Conservation (phyloP, 2,888 invertebrate species). For the Lasioglossum vierecki region DNA sequence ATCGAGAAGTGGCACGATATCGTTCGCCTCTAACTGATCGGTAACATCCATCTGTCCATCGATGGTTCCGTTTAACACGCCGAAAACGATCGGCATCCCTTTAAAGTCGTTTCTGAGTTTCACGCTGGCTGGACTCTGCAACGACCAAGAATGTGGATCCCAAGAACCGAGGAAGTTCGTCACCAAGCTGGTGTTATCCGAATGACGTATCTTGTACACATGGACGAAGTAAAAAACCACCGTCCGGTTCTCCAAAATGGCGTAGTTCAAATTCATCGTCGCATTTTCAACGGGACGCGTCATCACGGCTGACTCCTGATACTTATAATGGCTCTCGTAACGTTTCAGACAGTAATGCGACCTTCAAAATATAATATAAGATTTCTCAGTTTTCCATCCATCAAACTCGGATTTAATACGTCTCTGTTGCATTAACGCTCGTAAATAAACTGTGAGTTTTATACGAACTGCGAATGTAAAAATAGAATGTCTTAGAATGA, state of each 20-base stretch:
- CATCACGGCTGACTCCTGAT: slow-evolving; percentile 37
- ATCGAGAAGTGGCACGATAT: slow-evolving; percentile 83
- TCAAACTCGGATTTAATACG: background rate
- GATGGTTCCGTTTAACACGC: slow-evolving; percentile 84
- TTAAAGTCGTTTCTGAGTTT: slow-evolving; percentile 78
- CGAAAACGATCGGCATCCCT: slow-evolving; percentile 82
- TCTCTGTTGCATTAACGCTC: background rate
- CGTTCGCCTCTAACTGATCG: slow-evolving; percentile 84
- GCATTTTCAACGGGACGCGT: slow-evolving; percentile 54
- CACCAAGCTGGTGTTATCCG: slow-evolving; percentile 79
- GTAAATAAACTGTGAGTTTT: background rate
- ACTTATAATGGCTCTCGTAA: slow-evolving; percentile 43
- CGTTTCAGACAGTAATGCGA: slow-evolving; percentile 60
- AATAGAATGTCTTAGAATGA: no score
- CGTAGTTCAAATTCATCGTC: slow-evolving; percentile 71
- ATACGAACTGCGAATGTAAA: no score
- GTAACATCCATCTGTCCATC: slow-evolving; percentile 82
- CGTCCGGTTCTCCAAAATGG: slow-evolving; percentile 67
- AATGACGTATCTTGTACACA: slow-evolving; percentile 79
- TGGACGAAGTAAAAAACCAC: slow-evolving; percentile 78
- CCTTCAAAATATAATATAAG: slow-evolving; percentile 40
- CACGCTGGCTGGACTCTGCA: slow-evolving; percentile 72
- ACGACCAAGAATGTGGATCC: slow-evolving; percentile 72
- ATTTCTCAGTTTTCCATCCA: background rate
- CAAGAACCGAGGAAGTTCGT: slow-evolving; percentile 78